Conservation (phyloP, 2,888 invertebrate genomes). For the Phaonia tiefii region DNA sequence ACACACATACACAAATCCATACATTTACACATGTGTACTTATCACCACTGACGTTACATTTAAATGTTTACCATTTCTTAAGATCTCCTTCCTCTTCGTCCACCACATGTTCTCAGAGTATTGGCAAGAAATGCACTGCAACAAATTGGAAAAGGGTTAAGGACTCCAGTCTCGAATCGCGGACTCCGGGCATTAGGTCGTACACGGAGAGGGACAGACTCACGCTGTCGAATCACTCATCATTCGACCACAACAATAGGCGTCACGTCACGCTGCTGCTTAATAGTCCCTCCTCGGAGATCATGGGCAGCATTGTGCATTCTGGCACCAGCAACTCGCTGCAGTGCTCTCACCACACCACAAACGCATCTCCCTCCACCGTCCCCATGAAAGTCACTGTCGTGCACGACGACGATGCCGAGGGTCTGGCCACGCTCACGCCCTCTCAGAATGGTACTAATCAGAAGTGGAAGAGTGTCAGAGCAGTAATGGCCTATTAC, state of each 20-base stretch:
- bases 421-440: slow-evolving; percentile 58
- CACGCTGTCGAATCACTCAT: slow-evolving; percentile 70
- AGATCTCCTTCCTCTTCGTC: slow-evolving; percentile 78
- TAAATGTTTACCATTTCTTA: slow-evolving; percentile 66
- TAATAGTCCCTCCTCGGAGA: slow-evolving; percentile 76
- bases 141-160: slow-evolving; percentile 64
- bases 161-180: slow-evolving; percentile 56
- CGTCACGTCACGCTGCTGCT: slow-evolving; percentile 72
- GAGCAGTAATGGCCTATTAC: slow-evolving; percentile 94
- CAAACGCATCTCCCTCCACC: slow-evolving; percentile 2
- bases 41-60: slow-evolving; percentile 17
- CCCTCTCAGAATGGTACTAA: slow-evolving; percentile 68
- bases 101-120: slow-evolving; percentile 75
- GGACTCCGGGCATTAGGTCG: slow-evolving; percentile 70
- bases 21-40: slow-evolving; percentile 8
- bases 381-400: slow-evolving; percentile 3
- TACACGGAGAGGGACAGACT: slow-evolving; percentile 78
- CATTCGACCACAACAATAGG: slow-evolving; percentile 66
- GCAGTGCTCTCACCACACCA: slow-evolving; percentile 65
- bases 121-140: slow-evolving; percentile 62
- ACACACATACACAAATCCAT: neutral
- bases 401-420: neutral
- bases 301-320: slow-evolving; percentile 67
- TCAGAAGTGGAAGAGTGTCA: slow-evolving; percentile 92
- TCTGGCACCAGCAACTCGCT: slow-evolving; percentile 70